A percentile compares a stretch with the other conserved stretches of the same genome.
Conservation (phyloP, 2,888 invertebrate species). For the Diarsia rubi region DNA sequence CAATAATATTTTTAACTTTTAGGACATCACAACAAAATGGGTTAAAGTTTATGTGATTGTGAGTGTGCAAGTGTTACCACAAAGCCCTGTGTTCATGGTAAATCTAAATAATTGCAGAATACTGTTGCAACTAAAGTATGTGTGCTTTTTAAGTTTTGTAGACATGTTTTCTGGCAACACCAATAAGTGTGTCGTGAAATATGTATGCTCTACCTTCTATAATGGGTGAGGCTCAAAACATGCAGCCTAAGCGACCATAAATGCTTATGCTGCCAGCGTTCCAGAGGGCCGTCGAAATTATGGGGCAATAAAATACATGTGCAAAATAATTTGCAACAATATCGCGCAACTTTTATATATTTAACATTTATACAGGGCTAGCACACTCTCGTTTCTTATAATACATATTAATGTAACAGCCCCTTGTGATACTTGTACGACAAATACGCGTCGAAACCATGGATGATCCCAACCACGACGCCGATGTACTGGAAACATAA, state of each 20-base stretch:
- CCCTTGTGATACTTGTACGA: slow-evolving; percentile 92
- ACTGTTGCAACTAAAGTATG: too few relatives aligned
- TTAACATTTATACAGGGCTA: slow-evolving; percentile 8
- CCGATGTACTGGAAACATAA: slow-evolving; percentile 94
- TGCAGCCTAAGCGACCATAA: not conserved
- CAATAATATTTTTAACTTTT: not conserved
- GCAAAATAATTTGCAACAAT: not conserved
- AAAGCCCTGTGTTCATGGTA: not conserved
- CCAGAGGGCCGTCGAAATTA: not conserved
- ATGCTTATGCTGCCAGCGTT: not conserved
- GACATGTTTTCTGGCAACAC: not conserved
- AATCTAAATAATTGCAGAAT: not conserved
- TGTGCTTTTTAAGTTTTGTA: not conserved
- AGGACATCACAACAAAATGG: not conserved
- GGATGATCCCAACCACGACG: slow-evolving; percentile 93
- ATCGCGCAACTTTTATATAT: not conserved
- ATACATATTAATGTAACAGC: not conserved
- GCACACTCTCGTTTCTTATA: not conserved
- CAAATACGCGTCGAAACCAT: slow-evolving; percentile 95
- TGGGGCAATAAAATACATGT: not conserved
- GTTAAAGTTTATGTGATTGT: not conserved
- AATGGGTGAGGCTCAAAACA: not conserved
- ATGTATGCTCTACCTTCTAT: not conserved
- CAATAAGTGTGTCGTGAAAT: not conserved
- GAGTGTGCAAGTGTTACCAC: not conserved